Evolutionary conservation across 2,888 invertebrate species (phyloP).

Genomic region (Lacanobia wlatinum): DNA sequence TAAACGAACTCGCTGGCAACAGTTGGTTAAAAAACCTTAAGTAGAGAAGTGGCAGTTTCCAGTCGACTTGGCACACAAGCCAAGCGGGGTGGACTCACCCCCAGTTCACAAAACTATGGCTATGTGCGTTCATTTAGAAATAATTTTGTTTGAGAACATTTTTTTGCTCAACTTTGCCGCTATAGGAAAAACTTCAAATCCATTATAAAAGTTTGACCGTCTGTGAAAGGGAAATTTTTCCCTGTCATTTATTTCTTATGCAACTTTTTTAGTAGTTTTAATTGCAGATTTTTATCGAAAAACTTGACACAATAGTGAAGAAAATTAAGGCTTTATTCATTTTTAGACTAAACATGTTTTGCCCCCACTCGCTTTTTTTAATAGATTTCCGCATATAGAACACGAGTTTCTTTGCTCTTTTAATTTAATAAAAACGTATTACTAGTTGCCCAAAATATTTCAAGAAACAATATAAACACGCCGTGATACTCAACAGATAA

Average conservation of each 20-base stretch:
- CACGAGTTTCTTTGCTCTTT: too few species aligned
- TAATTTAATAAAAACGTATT: too few species aligned
- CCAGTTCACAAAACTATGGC: conserved; percentile 17
- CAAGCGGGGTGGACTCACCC: conserved; percentile 17
- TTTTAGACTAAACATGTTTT: background rate
- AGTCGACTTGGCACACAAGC: conserved; percentile 35
- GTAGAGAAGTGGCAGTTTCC: conserved; percentile 7
- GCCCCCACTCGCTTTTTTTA: too few species aligned
- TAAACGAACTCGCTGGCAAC: background rate
- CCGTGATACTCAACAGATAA: background rate
- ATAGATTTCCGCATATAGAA: too few species aligned
- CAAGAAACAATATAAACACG: too few species aligned
- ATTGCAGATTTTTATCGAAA: background rate
- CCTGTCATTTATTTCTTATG: conserved; percentile 11
- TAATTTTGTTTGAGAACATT: conserved; percentile 39
- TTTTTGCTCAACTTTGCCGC: conserved; percentile 14
- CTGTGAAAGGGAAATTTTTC: background rate
- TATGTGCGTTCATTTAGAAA: conserved; percentile 48
- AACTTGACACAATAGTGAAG: background rate
- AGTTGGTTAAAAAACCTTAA: conserved; percentile 2
- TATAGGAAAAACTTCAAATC: conserved; percentile 7
- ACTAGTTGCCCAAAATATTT: too few species aligned
- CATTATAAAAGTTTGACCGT: conserved; percentile 21
- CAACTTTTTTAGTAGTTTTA: conserved; percentile 21
- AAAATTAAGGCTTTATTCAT: background rate